A percentile compares a stretch with the other conserved stretches of the same genome.
These are phyloP conservation scores for Cossypha heuglini DNA, from an alignment of 2,797 vertebrate genomes.

Conservation along the genomic window DNA sequence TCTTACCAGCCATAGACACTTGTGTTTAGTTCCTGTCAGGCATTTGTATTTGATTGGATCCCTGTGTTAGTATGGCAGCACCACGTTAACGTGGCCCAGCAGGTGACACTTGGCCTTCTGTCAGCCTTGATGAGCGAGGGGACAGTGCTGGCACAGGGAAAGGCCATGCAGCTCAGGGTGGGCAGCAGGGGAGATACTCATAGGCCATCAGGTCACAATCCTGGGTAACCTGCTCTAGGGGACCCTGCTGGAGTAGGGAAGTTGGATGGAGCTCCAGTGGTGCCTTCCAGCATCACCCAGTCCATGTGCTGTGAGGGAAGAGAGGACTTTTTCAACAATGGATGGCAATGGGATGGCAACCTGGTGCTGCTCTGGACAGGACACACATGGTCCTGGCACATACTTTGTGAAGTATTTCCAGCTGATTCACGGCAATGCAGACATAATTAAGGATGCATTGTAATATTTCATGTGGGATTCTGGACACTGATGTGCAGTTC, in stretches of 20 bases:
- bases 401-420: neutral
- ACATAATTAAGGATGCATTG: neutral
- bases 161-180: neutral
- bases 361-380: neutral
- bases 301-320: neutral
- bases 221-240: neutral
- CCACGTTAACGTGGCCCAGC: neutral
- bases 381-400: accelerated
- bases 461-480: neutral
- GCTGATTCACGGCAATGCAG: neutral
- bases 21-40: neutral
- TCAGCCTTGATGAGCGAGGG: accelerated
- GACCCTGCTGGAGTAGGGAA: neutral
- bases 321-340: neutral
- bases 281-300: neutral
- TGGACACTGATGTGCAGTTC: neutral
- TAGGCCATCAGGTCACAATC: neutral
- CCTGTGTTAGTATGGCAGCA: neutral
- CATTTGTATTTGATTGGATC: neutral
- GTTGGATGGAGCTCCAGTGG: neutral
- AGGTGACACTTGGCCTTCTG: accelerated
- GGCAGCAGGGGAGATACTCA: too few relatives aligned
- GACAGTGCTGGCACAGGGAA: neutral
- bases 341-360: neutral
- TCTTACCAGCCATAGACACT: neutral